A percentile compares a stretch with the other conserved stretches of the same genome.
Evolutionary conservation across 2,888 invertebrate species (phyloP).

Genomic region (Electrophaes corylata): DNA sequence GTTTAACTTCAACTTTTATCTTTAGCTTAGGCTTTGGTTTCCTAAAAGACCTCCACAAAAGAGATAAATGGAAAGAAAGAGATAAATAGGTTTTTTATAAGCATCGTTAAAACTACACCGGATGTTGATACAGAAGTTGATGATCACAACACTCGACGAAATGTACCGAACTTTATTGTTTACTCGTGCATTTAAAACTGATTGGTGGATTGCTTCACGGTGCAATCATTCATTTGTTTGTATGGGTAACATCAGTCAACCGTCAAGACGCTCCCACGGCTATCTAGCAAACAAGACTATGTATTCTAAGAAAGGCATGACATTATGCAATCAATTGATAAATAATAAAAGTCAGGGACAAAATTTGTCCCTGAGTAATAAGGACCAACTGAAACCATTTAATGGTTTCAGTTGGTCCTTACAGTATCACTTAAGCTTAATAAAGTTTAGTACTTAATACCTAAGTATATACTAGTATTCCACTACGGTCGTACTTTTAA

Average conservation of each 20-base stretch:
- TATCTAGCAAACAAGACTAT: constrained; percentile 52
- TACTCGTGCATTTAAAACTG: constrained; percentile 43
- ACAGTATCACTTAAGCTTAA: too few relatives aligned
- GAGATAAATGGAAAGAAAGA: too few relatives aligned
- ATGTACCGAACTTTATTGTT: constrained; percentile 5
- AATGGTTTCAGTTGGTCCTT: too few relatives aligned
- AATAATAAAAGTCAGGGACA: constrained; percentile 62
- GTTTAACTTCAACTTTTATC: too few relatives aligned
- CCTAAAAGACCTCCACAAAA: too few relatives aligned
- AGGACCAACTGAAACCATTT: too few relatives aligned
- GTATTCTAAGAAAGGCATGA: constrained; percentile 58
- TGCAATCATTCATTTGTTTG: constrained; percentile 67
- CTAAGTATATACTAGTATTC: too few relatives aligned
- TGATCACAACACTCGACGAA: not conserved
- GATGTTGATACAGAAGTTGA: not conserved
- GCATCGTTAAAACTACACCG: not conserved
- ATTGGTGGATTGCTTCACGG: constrained; percentile 56
- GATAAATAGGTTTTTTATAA: too few relatives aligned
- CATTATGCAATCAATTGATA: constrained; percentile 56
- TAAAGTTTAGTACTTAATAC: too few relatives aligned
- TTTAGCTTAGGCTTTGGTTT: too few relatives aligned
- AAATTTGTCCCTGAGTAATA: too few relatives aligned
- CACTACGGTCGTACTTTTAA: too few relatives aligned
- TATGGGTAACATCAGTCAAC: constrained; percentile 79
- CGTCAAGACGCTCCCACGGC: constrained; percentile 75